Evolutionary conservation across 1,140 invertebrate genomes (phyloP).

Genomic region (Probaryconus sp.): DNA sequence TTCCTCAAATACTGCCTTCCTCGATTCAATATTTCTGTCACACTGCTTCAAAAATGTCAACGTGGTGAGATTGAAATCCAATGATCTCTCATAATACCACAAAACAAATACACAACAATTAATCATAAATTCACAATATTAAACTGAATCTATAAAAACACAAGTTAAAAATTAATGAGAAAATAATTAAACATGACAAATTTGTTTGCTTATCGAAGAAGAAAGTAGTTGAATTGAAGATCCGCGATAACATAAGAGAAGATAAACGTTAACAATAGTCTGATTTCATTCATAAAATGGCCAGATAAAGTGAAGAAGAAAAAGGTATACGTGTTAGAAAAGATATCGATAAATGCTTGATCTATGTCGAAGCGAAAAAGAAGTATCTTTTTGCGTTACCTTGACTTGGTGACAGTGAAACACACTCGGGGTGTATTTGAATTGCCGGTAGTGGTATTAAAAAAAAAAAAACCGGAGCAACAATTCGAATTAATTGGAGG

Average conservation of each 20-base stretch:
- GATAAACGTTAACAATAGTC: constrained; percentile 20
- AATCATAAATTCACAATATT: too few species aligned
- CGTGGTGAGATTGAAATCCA: constrained; percentile 6
- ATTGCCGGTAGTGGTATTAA: constrained; percentile 13
- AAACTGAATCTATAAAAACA: too few species aligned
- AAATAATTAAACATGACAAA: too few species aligned
- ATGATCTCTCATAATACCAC: neutral
- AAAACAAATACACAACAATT: constrained; percentile 4
- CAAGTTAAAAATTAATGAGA: too few species aligned
- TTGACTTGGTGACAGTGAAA: neutral
- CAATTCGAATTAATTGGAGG: constrained; percentile 29
- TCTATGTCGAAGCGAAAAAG: neutral
- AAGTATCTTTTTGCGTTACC: constrained; percentile 7
- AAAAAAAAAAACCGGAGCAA: neutral
- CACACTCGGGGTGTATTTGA: neutral
- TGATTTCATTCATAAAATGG: constrained; percentile 29
- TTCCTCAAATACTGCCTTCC: too few species aligned
- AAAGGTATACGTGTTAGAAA: neutral
- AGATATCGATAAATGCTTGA: constrained; percentile 11
- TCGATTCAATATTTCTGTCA: neutral
- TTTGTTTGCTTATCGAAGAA: too few species aligned
- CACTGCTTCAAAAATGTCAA: constrained; percentile 8
- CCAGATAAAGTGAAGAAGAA: neutral
- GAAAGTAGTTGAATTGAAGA: too few species aligned
- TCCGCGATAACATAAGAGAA: too few species aligned